Conservation (phyloP, 2,113 vertebrate genomes). For the Caranx ignobilis region DNA sequence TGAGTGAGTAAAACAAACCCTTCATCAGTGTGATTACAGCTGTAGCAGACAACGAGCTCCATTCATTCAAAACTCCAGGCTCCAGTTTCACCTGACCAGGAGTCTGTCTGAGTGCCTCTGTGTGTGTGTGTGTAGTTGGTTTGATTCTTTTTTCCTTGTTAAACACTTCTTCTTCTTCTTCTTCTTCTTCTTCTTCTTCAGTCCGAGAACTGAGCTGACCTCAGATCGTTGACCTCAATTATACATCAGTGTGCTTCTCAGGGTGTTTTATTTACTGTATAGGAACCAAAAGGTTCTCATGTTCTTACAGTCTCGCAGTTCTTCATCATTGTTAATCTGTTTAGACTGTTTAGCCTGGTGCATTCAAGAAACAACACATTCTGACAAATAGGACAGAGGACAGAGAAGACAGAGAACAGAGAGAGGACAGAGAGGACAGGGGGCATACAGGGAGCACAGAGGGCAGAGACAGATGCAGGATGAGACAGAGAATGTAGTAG, state of each 20-base stretch:
- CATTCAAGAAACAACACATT: no score
- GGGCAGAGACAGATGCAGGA: conserved; percentile 8
- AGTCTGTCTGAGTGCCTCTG: conserved; percentile 37
- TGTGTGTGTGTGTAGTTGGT: conserved; percentile 12
- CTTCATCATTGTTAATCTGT: background rate
- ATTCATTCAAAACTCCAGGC: conserved; percentile 71
- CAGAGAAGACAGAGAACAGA: no score
- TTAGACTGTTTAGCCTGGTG: no score
- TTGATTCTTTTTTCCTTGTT: background rate
- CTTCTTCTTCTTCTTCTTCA: conserved; percentile 5
- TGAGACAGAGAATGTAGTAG: conserved; percentile 19
- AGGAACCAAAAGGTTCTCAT: conserved; percentile 9
- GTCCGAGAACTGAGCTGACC: conserved; percentile 43
- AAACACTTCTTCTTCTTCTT: conserved; percentile 4
- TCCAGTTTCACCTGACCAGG: conserved; percentile 77
- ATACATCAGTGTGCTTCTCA: conserved; percentile 49
- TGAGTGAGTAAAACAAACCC: conserved; percentile 58
- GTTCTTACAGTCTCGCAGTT: background rate
- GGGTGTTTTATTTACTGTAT: conserved; percentile 3
- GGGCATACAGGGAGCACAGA: no score
- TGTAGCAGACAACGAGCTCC: conserved; percentile 75
- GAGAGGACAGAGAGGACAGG: no score
- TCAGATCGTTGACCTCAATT: conserved; percentile 65
- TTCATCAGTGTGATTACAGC: conserved; percentile 79
- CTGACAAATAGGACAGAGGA: no score